A percentile compares a stretch with the other conserved stretches of the same genome.
These are phyloP conservation scores for Hirundichthys speculiger DNA, from an alignment of 2,113 vertebrate species.

Conservation along the genomic window DNA sequence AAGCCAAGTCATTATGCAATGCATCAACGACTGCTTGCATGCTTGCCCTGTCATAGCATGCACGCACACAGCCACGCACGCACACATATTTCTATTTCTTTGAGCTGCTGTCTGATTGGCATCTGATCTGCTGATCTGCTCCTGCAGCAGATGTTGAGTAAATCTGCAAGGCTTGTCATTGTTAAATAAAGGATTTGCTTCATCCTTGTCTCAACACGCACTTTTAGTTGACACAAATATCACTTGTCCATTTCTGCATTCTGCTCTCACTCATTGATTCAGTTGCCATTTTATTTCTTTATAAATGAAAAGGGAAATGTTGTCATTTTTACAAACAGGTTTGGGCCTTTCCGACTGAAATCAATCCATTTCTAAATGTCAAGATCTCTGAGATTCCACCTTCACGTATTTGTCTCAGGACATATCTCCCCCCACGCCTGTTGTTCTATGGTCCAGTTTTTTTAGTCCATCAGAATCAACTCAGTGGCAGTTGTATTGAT, in stretches of 20 bases:
- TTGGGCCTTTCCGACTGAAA: too few species aligned
- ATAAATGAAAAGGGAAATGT: not conserved
- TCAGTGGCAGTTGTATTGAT: too few species aligned
- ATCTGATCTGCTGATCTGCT: constrained; percentile 42
- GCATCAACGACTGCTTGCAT: not conserved
- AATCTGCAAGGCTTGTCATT: constrained; percentile 47
- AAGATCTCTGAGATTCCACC: too few species aligned
- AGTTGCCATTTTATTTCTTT: constrained; percentile 10
- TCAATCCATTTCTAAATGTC: too few species aligned
- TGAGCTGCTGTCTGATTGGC: constrained; percentile 23
- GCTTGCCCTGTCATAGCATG: not conserved
- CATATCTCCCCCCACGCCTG: too few species aligned
- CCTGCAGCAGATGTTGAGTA: constrained; percentile 42
- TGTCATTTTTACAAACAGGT: too few species aligned
- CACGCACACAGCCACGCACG: too few species aligned
- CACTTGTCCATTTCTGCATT: constrained; percentile 12
- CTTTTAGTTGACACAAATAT: constrained; percentile 34
- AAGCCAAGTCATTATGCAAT: too few species aligned
- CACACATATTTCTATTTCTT: constrained; percentile 10
- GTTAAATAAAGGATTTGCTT: too few species aligned
- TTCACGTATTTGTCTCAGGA: too few species aligned
- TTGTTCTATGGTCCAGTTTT: too few species aligned
- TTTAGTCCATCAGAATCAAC: too few species aligned
- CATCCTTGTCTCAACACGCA: constrained; percentile 19
- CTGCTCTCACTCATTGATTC: constrained; percentile 1